Base-by-base conservation (phyloP, 2,797 vertebrate genomes). In the Gallirallus australis region DNA sequence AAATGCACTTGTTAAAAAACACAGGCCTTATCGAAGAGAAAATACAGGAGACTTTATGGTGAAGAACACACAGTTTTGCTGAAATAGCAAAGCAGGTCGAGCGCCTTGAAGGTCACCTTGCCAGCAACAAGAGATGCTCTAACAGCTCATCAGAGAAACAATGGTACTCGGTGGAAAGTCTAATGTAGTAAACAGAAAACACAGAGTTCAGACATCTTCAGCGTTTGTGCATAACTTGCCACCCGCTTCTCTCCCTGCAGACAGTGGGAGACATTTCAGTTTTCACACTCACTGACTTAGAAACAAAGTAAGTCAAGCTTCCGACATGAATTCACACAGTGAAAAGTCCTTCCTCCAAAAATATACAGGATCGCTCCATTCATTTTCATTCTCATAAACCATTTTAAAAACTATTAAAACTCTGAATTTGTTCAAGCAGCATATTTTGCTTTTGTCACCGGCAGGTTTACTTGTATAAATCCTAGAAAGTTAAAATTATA, bases 391-490 rank as follows among this genome's bases (percentile, higher is more conserved):
- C 94, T 93, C 61, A 78, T 37, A 75, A 66, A 87, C 82, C 64
- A 54, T 80, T 72, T 88, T 94, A 91, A 91, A 93, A 90, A 94
- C 65, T 93, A 96, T 77, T 93, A 80, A 70, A 96, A 93, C 61
- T 95, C 85, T 78, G 70, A 80, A 48, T 93, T 79, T 78, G 76
- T 86, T 95, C 81, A 95, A 97, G 94, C 76, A 97, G 94, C 96
- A 91, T 82, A 90, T 93, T 95, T 87, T 97, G 93, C 85, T 95
- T 94, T 95, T 95, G 77, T 80, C 95, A 83, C 89, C 70, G 73
- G 80, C 85, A 96, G 91, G 91, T 96, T 93, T 94, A 94, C 72
- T 59, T 73, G 94, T 85, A 97, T 88, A 97, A 97, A 94, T 80
- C 89, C 90, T 90, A 97, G 86, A 95, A 90, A 89, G 92, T 92